Base-by-base conservation (phyloP, 1,140 invertebrate genomes). In the Drosophila lacteicornis region DNA sequence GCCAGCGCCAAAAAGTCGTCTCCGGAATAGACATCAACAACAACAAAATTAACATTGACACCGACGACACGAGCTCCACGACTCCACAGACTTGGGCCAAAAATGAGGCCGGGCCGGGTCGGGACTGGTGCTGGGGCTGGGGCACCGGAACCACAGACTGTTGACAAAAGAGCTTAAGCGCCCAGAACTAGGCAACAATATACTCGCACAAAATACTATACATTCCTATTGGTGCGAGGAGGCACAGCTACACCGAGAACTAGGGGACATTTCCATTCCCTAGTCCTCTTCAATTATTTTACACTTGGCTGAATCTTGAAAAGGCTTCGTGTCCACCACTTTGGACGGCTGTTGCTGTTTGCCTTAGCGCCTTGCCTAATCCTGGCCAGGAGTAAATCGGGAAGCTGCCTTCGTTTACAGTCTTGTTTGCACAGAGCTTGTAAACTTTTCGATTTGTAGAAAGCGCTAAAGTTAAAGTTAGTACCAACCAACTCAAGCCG, bases 1-100 rank as follows among this genome's bases (percentile, higher is more conserved):
- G 73, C 65, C 82, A 84, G 81, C 81, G 81, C 82, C 82, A 85
- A 85, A 85, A 85, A 85, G 82, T 85, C 82, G 82, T 67, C 43
- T 67, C 49, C 7, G 58, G 58, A 67, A 77, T 68, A 67, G 40
- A 67, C 74, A 40, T 66, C 69, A 75, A 63, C 71, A 75, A 75
- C 62, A 66, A 66, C 62, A 62, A 25, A 74, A 53, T 55, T 40
- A 51, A 60, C 55, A 71, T 71, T 60, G 51, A 59, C 56, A 79
- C 49, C 45, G 36, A 40, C 25, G 19, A 40, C n/a, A 80, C 57
- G 66, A 50, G 63, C 33, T 36, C 33, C 33, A 36, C 63, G 50
- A 69, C 56, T 58, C 58, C 70, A 61, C 63, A 82, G 67, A 49
- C 67, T 58, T 58, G 66, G 67, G 19, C 53, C 51, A 17, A 49